A percentile compares a stretch with the other conserved stretches of the same genome.
phyloP scores from a whole-genome alignment of 1,140 invertebrate species.

The Leguminivora glycinivorella region DNA sequence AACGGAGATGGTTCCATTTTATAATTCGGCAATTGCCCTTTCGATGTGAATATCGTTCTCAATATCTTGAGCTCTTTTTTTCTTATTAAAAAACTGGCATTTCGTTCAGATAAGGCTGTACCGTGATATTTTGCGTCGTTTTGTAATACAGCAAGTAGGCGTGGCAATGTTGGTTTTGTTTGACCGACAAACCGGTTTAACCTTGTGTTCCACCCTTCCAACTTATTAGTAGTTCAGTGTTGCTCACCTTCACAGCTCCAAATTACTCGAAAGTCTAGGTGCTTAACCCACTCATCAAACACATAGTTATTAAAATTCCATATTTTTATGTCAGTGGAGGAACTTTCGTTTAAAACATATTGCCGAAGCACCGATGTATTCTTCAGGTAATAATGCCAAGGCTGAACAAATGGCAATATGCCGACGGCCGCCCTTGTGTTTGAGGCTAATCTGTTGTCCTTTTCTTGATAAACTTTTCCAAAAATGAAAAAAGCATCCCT shows the following conservation, averaged over 20 bases:
- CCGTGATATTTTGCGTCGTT: slow-evolving; percentile 1
- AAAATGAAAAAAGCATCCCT: not conserved
- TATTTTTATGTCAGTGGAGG: not conserved
- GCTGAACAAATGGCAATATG: not conserved
- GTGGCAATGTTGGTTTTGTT: not conserved
- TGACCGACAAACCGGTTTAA: not conserved
- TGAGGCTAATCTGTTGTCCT: not conserved
- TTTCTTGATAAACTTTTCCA: not conserved
- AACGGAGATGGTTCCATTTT: too few species aligned
- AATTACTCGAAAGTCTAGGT: not conserved
- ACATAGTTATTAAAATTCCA: not conserved
- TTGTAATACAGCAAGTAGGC: not conserved
- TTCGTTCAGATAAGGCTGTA: too few species aligned
- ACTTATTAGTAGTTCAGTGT: not conserved
- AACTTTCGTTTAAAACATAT: not conserved
- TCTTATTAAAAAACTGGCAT: too few species aligned
- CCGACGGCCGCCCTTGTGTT: not conserved
- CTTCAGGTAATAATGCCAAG: not conserved
- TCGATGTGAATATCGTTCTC: too few species aligned
- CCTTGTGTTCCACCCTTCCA: not conserved
- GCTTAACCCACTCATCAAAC: not conserved
- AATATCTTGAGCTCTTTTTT: too few species aligned
- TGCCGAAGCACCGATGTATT: not conserved
- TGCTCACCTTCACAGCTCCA: not conserved
- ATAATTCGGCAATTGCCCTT: too few species aligned